phyloP scores from a whole-genome alignment of 2,888 invertebrate genomes.

The Pecten maximus region DNA sequence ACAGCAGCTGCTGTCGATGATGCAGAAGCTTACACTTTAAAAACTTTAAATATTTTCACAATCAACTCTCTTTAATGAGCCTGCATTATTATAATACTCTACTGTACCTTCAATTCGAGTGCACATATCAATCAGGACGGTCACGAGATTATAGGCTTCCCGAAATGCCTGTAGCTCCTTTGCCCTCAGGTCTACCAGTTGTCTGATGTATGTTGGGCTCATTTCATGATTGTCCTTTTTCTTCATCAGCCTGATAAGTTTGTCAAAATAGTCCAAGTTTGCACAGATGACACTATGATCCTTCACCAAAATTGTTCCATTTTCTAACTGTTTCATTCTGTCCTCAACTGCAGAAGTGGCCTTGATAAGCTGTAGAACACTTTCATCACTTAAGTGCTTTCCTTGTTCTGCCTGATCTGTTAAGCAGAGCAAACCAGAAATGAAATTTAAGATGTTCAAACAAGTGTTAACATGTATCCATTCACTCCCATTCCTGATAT shows the following conservation, averaged over 20 bases:
- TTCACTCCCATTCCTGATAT: no score
- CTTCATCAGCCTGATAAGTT: background rate
- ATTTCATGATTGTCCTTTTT: constrained; percentile 6
- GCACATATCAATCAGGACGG: constrained; percentile 33
- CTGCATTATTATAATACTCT: no score
- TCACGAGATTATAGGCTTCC: background rate
- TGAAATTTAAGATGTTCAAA: no score
- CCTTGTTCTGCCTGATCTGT: constrained; percentile 9
- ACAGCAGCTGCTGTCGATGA: no score
- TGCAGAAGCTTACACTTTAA: no score
- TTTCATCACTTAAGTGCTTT: background rate
- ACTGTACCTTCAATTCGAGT: background rate
- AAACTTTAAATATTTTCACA: no score
- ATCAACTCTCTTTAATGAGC: no score
- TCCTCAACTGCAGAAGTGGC: constrained; percentile 34
- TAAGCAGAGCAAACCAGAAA: no score
- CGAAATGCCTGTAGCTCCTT: constrained; percentile 37
- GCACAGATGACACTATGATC: constrained; percentile 46
- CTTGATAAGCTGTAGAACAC: constrained; percentile 33
- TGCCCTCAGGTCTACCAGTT: constrained; percentile 3
- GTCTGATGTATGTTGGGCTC: background rate
- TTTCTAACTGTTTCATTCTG: constrained; percentile 4
- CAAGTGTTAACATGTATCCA: no score
- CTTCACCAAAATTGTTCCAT: constrained; percentile 47
- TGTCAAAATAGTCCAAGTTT: constrained; percentile 41